phyloP scores from a whole-genome alignment of 2,113 vertebrate species.

The Rousettus leschenaultii region DNA sequence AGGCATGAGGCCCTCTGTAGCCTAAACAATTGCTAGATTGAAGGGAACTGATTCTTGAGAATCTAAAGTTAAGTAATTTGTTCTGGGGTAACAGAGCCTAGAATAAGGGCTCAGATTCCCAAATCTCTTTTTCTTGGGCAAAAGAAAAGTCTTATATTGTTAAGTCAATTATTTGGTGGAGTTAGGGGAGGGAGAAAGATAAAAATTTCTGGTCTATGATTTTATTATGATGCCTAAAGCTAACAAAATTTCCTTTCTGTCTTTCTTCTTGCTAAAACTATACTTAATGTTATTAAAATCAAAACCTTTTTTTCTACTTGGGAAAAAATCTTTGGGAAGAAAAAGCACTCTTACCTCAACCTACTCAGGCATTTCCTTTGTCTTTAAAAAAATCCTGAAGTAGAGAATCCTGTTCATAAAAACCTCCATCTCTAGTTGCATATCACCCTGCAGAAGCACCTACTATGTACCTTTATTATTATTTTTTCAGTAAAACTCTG shows the following conservation, averaged over 20 bases:
- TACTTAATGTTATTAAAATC: slow-evolving; percentile 1
- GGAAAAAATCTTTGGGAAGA: neutral
- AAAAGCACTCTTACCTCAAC: neutral
- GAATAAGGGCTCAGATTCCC: neutral
- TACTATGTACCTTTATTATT: neutral
- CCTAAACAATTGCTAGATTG: neutral
- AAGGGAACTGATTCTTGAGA: neutral
- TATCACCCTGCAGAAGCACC: neutral
- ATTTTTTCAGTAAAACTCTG: neutral
- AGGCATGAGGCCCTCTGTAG: neutral
- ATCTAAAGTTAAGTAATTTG: neutral
- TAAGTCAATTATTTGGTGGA: neutral
- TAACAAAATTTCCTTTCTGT: neutral
- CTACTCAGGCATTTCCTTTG: neutral
- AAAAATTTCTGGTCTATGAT: neutral
- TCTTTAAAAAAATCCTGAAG: neutral
- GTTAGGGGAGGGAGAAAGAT: neutral
- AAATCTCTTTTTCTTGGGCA: neutral
- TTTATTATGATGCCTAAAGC: slow-evolving; percentile 5
- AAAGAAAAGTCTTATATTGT: neutral
- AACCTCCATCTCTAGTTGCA: neutral
- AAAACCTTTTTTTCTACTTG: neutral
- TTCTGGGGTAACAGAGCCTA: neutral
- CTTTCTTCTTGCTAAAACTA: neutral
- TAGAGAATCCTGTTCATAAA: neutral